Conservation (phyloP, 2,797 vertebrate genomes). For the Numenius phaeopus region DNA sequence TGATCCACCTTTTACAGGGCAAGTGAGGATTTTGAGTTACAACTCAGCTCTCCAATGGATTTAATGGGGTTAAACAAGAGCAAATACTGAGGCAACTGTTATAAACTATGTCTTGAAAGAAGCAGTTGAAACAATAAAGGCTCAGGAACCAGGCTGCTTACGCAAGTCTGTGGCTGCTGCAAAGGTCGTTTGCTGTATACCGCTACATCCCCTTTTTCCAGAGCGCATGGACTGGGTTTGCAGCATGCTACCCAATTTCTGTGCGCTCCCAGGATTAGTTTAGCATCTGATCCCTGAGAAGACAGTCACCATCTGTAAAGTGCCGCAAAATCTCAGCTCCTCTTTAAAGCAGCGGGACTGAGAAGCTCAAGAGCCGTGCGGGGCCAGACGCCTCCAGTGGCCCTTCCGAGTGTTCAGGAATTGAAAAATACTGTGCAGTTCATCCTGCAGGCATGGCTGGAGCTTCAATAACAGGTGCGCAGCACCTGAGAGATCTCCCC, state of each 20-base stretch:
- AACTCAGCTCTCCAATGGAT: background rate
- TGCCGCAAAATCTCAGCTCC: background rate
- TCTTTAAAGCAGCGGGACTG: background rate
- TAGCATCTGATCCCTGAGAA: background rate
- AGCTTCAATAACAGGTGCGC: background rate
- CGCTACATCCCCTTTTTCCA: background rate
- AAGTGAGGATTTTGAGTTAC: background rate
- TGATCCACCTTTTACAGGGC: background rate
- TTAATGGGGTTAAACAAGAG: background rate
- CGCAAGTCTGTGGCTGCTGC: background rate
- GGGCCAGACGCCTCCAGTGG: background rate
- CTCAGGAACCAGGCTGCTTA: background rate
- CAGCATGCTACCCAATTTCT: background rate
- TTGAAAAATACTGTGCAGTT: background rate
- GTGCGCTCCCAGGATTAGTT: background rate
- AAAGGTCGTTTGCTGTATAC: background rate
- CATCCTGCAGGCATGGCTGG: background rate
- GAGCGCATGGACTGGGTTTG: background rate
- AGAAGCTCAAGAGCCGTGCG: background rate
- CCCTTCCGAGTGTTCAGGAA: background rate
- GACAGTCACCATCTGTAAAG: fast-evolving
- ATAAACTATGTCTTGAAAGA: background rate
- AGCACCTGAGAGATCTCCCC: background rate
- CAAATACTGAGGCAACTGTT: background rate
- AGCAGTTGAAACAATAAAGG: background rate